Percentiles rank a stretch among this genome's conserved stretches.
phyloP scores from a whole-genome alignment of 2,113 vertebrate genomes.

The Condylura cristata region DNA sequence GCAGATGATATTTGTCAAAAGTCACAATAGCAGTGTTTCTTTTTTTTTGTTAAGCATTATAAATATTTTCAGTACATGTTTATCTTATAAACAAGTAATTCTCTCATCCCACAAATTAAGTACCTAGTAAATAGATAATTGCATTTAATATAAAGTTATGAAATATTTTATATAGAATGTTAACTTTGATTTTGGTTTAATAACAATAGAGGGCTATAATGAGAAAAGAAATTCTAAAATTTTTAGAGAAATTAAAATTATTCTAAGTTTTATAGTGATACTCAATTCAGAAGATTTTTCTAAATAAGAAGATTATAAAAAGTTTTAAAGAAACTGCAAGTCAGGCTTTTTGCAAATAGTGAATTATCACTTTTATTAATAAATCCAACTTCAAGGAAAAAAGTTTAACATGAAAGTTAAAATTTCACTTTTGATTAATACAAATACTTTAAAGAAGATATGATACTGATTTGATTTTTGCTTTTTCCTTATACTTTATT shows the following conservation, averaged over 20 bases:
- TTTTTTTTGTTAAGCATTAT: not conserved
- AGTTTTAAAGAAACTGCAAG: slow-evolving; percentile 66
- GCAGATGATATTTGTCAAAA: slow-evolving; percentile 16
- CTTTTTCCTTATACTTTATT: slow-evolving; percentile 27
- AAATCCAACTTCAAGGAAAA: slow-evolving; percentile 63
- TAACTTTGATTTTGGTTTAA: slow-evolving; percentile 14
- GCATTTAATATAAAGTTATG: slow-evolving; percentile 19
- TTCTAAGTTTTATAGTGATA: slow-evolving; percentile 30
- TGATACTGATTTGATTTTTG: slow-evolving; percentile 22
- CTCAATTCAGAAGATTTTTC: slow-evolving; percentile 19
- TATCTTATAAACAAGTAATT: not conserved
- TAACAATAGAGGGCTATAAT: not conserved
- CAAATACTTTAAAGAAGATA: not conserved
- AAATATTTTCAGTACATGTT: slow-evolving; percentile 35
- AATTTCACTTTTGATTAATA: not conserved
- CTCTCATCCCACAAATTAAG: not conserved
- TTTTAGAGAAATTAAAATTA: slow-evolving; percentile 43
- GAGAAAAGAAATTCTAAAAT: slow-evolving; percentile 24
- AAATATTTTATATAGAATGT: slow-evolving; percentile 37
- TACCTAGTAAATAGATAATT: slow-evolving; percentile 7
- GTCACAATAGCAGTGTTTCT: not conserved
- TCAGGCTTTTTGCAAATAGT: slow-evolving; percentile 59
- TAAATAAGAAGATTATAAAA: slow-evolving; percentile 62
- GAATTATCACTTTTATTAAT: slow-evolving; percentile 70
- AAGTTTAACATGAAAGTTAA: not conserved